Base-by-base conservation (phyloP, 2,113 vertebrate genomes). In the Bos indicus region DNA sequence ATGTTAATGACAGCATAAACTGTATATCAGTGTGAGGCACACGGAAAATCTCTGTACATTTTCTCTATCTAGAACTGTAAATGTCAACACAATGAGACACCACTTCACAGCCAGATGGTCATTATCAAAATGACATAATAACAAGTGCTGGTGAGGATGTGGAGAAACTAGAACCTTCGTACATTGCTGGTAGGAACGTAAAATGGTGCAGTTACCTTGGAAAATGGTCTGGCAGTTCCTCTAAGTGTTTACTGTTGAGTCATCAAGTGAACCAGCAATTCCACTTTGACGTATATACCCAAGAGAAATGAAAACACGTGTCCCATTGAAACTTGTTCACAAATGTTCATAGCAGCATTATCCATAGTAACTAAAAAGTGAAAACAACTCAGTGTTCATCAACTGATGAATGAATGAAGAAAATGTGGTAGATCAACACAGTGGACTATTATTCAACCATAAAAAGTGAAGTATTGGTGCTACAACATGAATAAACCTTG, bases 251-350 rank as follows among this genome's bases (percentile, higher is more conserved):
- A 64, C 85, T 6, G n/a, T 12, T 71, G 25, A 74, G 19, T 67
- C 74, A 88, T 17, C 46, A 86, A 3, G 52, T 43, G 28, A 97
- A 64, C 30, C 25, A 77, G 46, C 10, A 96, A 88, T 93, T 81
- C 28, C 3, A 95, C 48, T 81, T 89, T 36, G 16, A 82, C 16
- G 19, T 78, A 74, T 78, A 88, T 26, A 7, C 17, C 36, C 80
- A 93, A 81, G 43, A 95, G 80, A 95, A 97, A 94, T 87, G 26
- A 92, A 94, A 95, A 87, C 28, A 40, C 80, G 43, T 48, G 43
- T 6, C 26, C 48, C 51, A 13, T 10, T 23, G 52, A 87, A 90
- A 80, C 23, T 28, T 52, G 17, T 33, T 94, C 52, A 84, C 40
- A 67, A 90, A 93, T 83, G 25, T 83, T 90, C 82, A 64, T 1